A percentile compares a stretch with the other conserved stretches of the same genome.
Conservation (phyloP, 2,888 invertebrate species). For the Lycaena phlaeas region DNA sequence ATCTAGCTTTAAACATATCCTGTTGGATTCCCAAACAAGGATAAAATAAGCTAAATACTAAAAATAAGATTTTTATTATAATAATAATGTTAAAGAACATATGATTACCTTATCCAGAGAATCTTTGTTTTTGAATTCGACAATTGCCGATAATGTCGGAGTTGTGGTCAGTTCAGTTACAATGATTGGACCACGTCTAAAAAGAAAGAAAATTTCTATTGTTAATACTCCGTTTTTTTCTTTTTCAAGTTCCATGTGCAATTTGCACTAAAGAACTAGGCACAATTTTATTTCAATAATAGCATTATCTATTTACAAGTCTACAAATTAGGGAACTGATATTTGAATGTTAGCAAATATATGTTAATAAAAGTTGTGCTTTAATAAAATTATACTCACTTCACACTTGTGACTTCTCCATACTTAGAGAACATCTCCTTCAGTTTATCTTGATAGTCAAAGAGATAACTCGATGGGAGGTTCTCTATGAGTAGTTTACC, state of each 20-base stretch:
- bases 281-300: slow-evolving; percentile 2
- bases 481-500: slow-evolving; percentile 67
- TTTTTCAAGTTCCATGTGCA: slow-evolving; percentile 36
- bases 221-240: slow-evolving; percentile 59
- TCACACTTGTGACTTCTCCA: slow-evolving; percentile 53
- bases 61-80: slow-evolving; percentile 23
- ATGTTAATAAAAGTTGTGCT: slow-evolving; percentile 20
- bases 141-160: slow-evolving; percentile 72
- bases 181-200: slow-evolving; percentile 74
- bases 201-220: slow-evolving; percentile 66
- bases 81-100: slow-evolving; percentile 58
- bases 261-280: slow-evolving; percentile 39
- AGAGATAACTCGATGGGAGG: slow-evolving; percentile 58
- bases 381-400: slow-evolving; percentile 39
- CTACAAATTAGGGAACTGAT: slow-evolving; percentile 47
- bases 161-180: slow-evolving; percentile 72
- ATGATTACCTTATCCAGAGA: slow-evolving; percentile 70
- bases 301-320: slow-evolving; percentile 8
- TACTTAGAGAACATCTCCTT: slow-evolving; percentile 64
- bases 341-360: slow-evolving; percentile 65
- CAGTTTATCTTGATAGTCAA: slow-evolving; percentile 66
- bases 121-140: slow-evolving; percentile 74
- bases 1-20: slow-evolving; percentile 39
- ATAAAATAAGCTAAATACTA: slow-evolving; percentile 22
- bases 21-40: slow-evolving; percentile 24